phyloP scores from a whole-genome alignment of 1,140 invertebrate genomes.

The Saccostrea glomerata region DNA sequence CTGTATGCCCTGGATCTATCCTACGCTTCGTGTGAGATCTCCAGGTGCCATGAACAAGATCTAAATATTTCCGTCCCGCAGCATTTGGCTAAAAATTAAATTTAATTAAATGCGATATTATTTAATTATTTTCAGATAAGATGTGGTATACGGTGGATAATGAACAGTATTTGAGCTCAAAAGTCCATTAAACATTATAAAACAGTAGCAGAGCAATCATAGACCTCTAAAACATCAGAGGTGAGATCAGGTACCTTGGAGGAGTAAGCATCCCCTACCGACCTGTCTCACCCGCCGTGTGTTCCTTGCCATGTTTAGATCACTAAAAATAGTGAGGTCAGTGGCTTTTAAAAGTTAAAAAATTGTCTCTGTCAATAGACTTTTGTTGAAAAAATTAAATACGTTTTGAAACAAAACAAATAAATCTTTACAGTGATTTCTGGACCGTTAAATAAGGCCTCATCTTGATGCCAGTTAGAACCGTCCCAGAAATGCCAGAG shows the following conservation, averaged over 20 bases:
- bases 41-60: slow-evolving; percentile 53
- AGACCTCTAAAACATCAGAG: too few species aligned
- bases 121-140: not conserved
- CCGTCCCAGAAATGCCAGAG: slow-evolving; percentile 70
- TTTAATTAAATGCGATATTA: not conserved
- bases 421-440: not conserved
- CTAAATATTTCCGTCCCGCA: slow-evolving; percentile 53
- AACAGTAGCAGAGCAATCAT: too few species aligned
- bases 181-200: too few species aligned
- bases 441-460: slow-evolving; percentile 48
- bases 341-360: not conserved
- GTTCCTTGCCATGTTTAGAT: not conserved
- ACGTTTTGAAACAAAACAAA: not conserved
- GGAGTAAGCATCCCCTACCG: too few species aligned
- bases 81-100: slow-evolving; percentile 56
- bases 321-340: not conserved
- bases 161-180: too few species aligned
- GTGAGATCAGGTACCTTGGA: too few species aligned
- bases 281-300: too few species aligned
- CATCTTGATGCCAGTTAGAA: slow-evolving; percentile 28
- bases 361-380: not conserved
- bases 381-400: not conserved
- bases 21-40: slow-evolving; percentile 40
- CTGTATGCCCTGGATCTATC: not conserved
- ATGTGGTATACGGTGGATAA: too few species aligned